Conservation (phyloP, 2,888 invertebrate species). For the Chelonus formosanus region DNA sequence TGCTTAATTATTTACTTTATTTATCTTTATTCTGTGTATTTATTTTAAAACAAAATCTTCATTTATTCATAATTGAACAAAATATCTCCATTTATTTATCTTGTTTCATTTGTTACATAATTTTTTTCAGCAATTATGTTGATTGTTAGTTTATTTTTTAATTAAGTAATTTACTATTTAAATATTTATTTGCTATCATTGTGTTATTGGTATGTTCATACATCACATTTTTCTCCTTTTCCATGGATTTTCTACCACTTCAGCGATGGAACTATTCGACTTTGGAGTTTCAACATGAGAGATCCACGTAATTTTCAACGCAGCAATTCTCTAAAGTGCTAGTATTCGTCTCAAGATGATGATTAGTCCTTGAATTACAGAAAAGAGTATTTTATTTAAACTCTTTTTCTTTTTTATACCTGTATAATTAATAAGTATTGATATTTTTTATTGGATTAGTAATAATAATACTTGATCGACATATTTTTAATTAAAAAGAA, state of each 20-base stretch:
- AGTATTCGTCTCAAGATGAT: constrained; percentile 40
- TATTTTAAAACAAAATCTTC: constrained; percentile 24
- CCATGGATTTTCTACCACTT: constrained; percentile 55
- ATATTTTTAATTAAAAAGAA: too few species aligned
- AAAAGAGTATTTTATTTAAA: constrained; percentile 8
- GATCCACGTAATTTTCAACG: constrained; percentile 59
- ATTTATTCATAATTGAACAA: constrained; percentile 32
- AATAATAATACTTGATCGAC: too few species aligned
- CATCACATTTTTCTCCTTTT: constrained; percentile 57
- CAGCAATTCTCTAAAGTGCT: constrained; percentile 63
- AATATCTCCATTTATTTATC: constrained; percentile 26
- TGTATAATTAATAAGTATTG: too few species aligned
- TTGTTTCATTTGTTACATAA: too few species aligned
- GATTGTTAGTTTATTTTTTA: constrained; percentile 33
- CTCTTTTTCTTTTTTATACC: too few species aligned
- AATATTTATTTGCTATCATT: constrained; percentile 51
- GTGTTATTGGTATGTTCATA: constrained; percentile 44
- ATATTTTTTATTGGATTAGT: too few species aligned
- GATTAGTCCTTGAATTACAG: constrained; percentile 15
- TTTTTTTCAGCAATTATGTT: too few species aligned
- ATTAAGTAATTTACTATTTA: constrained; percentile 45
- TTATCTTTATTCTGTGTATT: constrained; percentile 22
- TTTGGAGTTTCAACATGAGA: constrained; percentile 62
- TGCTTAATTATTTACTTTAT: constrained; percentile 40
- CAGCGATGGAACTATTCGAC: constrained; percentile 61